phyloP scores from a whole-genome alignment of 2,888 invertebrate genomes.

The Luffia ferchaultella region DNA sequence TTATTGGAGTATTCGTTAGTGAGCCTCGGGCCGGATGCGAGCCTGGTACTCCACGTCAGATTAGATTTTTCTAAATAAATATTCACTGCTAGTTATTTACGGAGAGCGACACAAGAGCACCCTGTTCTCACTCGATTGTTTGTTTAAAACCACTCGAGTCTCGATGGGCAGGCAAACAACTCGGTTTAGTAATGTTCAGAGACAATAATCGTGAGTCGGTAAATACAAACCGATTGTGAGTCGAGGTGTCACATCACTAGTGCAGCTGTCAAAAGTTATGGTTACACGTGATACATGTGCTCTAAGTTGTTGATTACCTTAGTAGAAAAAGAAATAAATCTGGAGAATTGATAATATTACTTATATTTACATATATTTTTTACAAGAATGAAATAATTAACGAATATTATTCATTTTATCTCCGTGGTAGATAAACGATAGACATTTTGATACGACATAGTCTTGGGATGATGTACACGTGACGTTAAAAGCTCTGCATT shows the following conservation, averaged over 20 bases:
- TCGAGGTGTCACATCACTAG: not conserved
- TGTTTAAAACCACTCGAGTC: slow-evolving; percentile 52
- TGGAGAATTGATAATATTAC: too few relatives aligned
- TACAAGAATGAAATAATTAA: too few relatives aligned
- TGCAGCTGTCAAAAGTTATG: not conserved
- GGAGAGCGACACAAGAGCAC: slow-evolving; percentile 29
- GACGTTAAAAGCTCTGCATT: too few relatives aligned
- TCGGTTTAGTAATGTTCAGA: slow-evolving; percentile 13
- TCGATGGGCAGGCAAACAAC: slow-evolving; percentile 31
- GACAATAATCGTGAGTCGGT: slow-evolving; percentile 23
- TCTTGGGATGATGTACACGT: too few relatives aligned
- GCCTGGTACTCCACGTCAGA: slow-evolving; percentile 16
- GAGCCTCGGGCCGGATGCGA: not conserved
- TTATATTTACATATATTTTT: too few relatives aligned
- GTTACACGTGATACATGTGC: not conserved
- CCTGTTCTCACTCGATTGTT: slow-evolving; percentile 42
- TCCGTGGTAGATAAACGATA: too few relatives aligned
- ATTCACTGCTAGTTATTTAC: slow-evolving; percentile 34
- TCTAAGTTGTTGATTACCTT: not conserved
- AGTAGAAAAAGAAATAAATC: too few relatives aligned
- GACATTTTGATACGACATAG: too few relatives aligned
- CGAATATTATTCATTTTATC: too few relatives aligned
- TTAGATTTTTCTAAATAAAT: slow-evolving; percentile 50
- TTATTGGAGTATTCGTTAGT: not conserved
- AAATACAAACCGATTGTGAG: not conserved